Base-by-base conservation (phyloP, 2,113 vertebrate species). In the Pimephales promelas region DNA sequence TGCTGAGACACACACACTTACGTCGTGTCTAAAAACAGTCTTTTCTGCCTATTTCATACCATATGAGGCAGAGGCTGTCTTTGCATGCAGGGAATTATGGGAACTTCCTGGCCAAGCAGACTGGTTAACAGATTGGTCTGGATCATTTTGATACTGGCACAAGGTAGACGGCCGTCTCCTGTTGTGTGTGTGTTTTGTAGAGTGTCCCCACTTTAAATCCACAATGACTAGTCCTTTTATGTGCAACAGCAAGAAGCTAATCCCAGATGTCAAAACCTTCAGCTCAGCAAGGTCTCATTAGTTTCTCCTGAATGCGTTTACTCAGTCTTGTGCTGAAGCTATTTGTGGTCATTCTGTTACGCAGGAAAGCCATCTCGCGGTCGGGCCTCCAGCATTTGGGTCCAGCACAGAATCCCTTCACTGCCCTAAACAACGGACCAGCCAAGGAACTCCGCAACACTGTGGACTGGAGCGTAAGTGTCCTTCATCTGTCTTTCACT, bases 341-440 rank as follows among this genome's bases (percentile, higher is more conserved):
- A 52, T 66, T 52, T 86, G 31, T 81, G 68, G 20, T 82, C 13
- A 22, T 72, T 73, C 10, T 87, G 76, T 61, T 79, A 8, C 72
- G 10, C 91, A 99, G 98, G 96, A 99, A 99, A 91, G 98, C 98
- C n/a, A 99, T 99, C 92, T 98, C 97, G 68, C 96, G 98, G 75
- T 96, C 98, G 31, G 98, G 98, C 84, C 96, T 99, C 75, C 98
- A 99, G 92, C 98, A 99, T 89, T 93, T 99, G 90, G 96, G 95
- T 40, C 97, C 97, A 0, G 93, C 94, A 14, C 96, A 97, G 52
- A 91, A 92, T 56, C 91, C 95, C 82, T 94, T 93, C 90, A 93
- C 95, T 71, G 91, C 95, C 13, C 92, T 96, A 34, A 96, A 95
- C 90, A 98, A 99, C n/a, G 98, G 97, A 87, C 97, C 98, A 68